Evolutionary conservation across 2,113 vertebrate species (phyloP).

Genomic region (Pleuronectes platessa): DNA sequence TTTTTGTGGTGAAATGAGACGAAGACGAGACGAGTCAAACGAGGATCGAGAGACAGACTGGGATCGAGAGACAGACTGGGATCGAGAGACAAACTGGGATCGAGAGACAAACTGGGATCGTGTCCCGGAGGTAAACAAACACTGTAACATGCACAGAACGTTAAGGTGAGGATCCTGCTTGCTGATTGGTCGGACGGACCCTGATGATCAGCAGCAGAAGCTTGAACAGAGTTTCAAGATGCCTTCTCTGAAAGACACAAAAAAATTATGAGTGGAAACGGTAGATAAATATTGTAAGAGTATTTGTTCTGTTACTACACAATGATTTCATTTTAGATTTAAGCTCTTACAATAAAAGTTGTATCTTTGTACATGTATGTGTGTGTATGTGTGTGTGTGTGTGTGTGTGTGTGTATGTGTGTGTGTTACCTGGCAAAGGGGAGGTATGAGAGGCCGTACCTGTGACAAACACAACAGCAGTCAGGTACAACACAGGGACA

Average conservation of each 20-base stretch:
- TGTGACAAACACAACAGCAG: slow-evolving; percentile 26
- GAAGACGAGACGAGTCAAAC: too few relatives aligned
- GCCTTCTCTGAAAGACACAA: slow-evolving; percentile 53
- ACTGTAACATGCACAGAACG: too few relatives aligned
- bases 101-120: too few relatives aligned
- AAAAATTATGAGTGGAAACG: too few relatives aligned
- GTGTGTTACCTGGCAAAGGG: slow-evolving; percentile 70
- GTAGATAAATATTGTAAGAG: too few relatives aligned
- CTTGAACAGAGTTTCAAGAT: slow-evolving; percentile 58
- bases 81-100: too few relatives aligned
- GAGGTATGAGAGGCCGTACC: slow-evolving; percentile 76
- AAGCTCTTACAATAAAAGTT: not conserved
- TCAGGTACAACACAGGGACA: not conserved
- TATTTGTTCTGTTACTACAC: too few relatives aligned
- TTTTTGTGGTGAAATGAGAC: too few relatives aligned
- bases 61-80: too few relatives aligned
- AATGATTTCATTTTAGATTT: too few relatives aligned
- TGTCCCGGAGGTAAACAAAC: too few relatives aligned
- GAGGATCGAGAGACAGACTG: too few relatives aligned
- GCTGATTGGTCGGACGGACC: not conserved
- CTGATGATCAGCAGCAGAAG: not conserved
- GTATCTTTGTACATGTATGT: not conserved
- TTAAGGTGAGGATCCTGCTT: not conserved
- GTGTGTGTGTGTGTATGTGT: slow-evolving; percentile 6
- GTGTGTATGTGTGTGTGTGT: slow-evolving; percentile 7